phyloP scores from a whole-genome alignment of 1,140 invertebrate species.

The Heterodera schachtii region DNA sequence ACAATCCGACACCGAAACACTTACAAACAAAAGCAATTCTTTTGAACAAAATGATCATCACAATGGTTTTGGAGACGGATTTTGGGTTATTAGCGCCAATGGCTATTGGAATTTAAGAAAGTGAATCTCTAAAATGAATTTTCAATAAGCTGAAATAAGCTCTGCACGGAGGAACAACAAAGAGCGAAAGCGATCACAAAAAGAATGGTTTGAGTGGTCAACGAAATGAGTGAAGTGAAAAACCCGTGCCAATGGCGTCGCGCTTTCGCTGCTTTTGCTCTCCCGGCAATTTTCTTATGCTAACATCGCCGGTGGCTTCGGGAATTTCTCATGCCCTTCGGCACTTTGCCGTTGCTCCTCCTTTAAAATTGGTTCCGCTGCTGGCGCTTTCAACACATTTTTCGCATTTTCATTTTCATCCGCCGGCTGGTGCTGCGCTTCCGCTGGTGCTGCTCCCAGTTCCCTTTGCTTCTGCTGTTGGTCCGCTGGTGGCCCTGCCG shows the following conservation, averaged over 20 bases:
- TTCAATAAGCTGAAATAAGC: background rate
- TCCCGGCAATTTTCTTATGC: background rate
- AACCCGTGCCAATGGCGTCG: background rate
- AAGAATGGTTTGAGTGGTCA: background rate
- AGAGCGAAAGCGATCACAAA: background rate
- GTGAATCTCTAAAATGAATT: too few relatives aligned
- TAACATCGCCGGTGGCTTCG: background rate
- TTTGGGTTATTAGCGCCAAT: too few relatives aligned
- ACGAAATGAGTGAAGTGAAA: background rate
- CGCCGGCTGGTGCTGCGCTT: slow-evolving; percentile 2
- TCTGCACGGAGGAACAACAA: background rate
- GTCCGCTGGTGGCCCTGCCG: slow-evolving; percentile 68
- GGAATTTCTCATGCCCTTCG: background rate
- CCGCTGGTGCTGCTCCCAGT: background rate
- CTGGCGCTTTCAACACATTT: slow-evolving; percentile 22
- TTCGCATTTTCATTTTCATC: background rate
- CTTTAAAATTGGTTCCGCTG: slow-evolving; percentile 1
- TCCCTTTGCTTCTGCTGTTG: slow-evolving; percentile 17
- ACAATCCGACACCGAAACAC: too few relatives aligned
- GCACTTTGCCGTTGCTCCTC: background rate
- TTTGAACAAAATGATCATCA: too few relatives aligned
- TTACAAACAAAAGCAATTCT: too few relatives aligned
- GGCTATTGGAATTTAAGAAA: too few relatives aligned
- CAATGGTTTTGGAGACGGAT: too few relatives aligned
- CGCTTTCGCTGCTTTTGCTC: background rate